Base-by-base conservation (phyloP, 2,888 invertebrate genomes). In the Lydus trimaculatus region DNA sequence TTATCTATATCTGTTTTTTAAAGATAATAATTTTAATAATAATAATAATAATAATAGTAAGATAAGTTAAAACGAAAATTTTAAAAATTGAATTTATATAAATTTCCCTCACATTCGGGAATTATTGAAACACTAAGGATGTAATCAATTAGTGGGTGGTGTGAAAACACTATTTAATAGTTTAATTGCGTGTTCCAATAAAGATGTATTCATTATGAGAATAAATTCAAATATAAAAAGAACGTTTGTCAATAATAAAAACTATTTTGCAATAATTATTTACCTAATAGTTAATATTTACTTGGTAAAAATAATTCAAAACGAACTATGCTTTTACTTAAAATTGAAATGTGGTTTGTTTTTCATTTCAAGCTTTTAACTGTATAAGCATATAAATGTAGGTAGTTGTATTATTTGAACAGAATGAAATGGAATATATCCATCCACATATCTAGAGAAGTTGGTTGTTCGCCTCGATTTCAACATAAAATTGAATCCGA, bases 401-500 rank as follows among this genome's bases (percentile, higher is more conserved):
- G 17, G 43, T 43, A 6, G 17, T 43, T n/a, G 3, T 43, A 17
- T 43, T 17, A 43, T 43, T 43, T 43, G 43, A 43, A 6, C n/a
- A 17, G 43, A 17, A 17, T 43, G 1, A 17, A 43, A 17, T 43
- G 5, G 17, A 43, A 17, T 17, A 43, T 6, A 43, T 43, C 7
- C 20, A 48, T 48, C 9, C 2, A 11, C 2, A 20, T 48, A 17
- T 48, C 7, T 43, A 4, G 11, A 8, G 52, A 48, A 61, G 58
- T 62, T 62, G 59, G 66, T 66, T 66, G 72, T 73, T 72, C 72
- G 75, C 66, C 72, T 75, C 75, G 72, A 76, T 76, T 74, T 73
- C 67, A 72, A 70, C 73, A 76, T 75, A 71, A 76, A 76, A 76
- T 76, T 75, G 73, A 72, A 75, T 75, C 72, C 73, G 36, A 69